Base-by-base conservation (phyloP, 2,888 invertebrate genomes). In the Drosophila hamatofila region DNA sequence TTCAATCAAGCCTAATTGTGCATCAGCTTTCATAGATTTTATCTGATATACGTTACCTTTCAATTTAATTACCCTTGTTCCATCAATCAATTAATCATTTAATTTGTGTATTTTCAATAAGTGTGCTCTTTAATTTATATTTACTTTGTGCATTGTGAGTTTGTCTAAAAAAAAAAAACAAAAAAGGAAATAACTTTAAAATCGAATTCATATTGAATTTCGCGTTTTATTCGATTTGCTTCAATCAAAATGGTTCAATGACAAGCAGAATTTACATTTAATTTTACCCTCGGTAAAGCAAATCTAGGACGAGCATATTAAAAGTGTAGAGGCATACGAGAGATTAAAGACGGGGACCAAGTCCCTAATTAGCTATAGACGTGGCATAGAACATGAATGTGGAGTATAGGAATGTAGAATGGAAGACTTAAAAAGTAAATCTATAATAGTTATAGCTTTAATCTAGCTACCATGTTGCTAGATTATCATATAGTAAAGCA, bases 201-300 rank as follows among this genome's bases (percentile, higher is more conserved):
- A 27, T 35, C 11, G 11, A 52, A 65, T 65, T 65, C 21, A 51
- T 44, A 30, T 18, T 21, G 41, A 35, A 66, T 44, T 42, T 27
- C 33, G 25, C 30, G 2, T 39, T 37, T 21, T 30, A 65, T 66
- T 33, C 46, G 33, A 48, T 63, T 57, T n/a, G 27, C 12, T 41
- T 21, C 49, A 33, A 71, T 61, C 37, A 52, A 30, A 42, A 57
- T 48, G 23, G 39, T 49, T 72, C 64, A 59, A 27, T 72, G 41
- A 23, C 14, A 25, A 30, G 23, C 37, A 42, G 9, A 37, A 51
- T 18, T 30, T 21, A 8, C 41, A 42, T 57, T 39, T 16, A 51
- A 59, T n/a, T 42, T 23, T 27, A 46, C n/a, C 35, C 62, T 61
- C 18, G 33, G 11, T 8, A 4, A 42, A 41, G 14, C 11, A 3